Percentiles rank a stretch among this genome's conserved stretches.
phyloP scores from a whole-genome alignment of 1,140 invertebrate species.

The Apolygus lucorum region DNA sequence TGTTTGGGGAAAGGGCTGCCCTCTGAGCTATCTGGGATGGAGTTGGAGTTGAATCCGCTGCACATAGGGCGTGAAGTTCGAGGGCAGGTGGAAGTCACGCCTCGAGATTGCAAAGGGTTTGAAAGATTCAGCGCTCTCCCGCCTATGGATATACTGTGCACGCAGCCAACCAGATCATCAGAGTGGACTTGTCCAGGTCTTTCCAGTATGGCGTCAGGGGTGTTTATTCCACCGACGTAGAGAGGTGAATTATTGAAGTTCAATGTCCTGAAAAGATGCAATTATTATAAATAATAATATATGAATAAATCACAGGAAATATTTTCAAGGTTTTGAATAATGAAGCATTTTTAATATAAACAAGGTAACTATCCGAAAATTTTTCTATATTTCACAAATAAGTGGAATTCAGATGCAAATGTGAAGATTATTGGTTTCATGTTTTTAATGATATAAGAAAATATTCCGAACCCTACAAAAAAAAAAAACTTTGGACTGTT shows the following conservation, averaged over 20 bases:
- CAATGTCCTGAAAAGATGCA: constrained; percentile 58
- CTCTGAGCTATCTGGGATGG: constrained; percentile 31
- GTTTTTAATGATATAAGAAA: no score
- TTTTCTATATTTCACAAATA: no score
- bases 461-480: no score
- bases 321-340: background rate
- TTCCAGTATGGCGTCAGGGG: constrained; percentile 74
- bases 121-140: constrained; percentile 70
- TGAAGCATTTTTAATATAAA: background rate
- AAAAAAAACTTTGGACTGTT: no score
- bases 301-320: constrained; percentile 3
- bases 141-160: constrained; percentile 82
- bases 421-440: no score
- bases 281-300: constrained; percentile 29
- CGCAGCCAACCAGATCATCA: constrained; percentile 86
- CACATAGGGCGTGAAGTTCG: constrained; percentile 52
- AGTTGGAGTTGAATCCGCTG: constrained; percentile 27
- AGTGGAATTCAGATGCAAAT: no score
- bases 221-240: constrained; percentile 72
- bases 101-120: constrained; percentile 58
- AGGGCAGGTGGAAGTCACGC: constrained; percentile 65
- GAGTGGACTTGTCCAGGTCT: constrained; percentile 78
- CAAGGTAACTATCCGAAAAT: no score
- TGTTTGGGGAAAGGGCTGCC: constrained; percentile 36
- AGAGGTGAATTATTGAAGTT: constrained; percentile 85